These are phyloP conservation scores for Sus cebifrons DNA, from an alignment of 2,797 vertebrate genomes.

Conservation along the genomic window DNA sequence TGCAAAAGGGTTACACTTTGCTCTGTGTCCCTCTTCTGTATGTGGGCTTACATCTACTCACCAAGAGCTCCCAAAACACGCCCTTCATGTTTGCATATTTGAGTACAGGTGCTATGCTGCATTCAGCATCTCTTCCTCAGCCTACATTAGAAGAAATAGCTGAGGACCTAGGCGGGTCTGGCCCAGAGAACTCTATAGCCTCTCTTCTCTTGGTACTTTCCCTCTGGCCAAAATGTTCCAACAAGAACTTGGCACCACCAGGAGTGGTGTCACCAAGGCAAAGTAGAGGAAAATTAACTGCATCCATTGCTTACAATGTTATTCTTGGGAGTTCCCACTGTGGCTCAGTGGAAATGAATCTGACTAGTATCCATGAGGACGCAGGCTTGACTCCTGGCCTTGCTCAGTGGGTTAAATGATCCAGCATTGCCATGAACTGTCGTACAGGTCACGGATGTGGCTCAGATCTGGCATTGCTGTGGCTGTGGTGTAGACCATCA, in stretches of 20 bases:
- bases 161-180: not conserved
- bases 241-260: not conserved
- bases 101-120: not conserved
- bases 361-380: too few relatives aligned
- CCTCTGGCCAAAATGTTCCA: not conserved
- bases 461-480: too few relatives aligned
- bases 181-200: accelerated
- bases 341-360: too few relatives aligned
- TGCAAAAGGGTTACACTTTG: not conserved
- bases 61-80: not conserved
- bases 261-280: not conserved
- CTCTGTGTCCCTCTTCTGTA: not conserved
- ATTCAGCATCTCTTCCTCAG: not conserved
- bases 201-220: not conserved
- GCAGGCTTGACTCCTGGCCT: too few relatives aligned
- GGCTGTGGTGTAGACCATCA: too few relatives aligned
- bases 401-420: too few relatives aligned
- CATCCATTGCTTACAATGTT: not conserved
- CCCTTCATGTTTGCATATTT: not conserved
- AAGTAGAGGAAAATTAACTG: not conserved
- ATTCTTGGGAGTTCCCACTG: too few relatives aligned
- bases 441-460: too few relatives aligned
- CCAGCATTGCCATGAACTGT: too few relatives aligned
- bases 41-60: not conserved
- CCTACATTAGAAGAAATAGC: not conserved